Base-by-base conservation (phyloP, 2,797 vertebrate species). In the Bradypodion pumilum region DNA sequence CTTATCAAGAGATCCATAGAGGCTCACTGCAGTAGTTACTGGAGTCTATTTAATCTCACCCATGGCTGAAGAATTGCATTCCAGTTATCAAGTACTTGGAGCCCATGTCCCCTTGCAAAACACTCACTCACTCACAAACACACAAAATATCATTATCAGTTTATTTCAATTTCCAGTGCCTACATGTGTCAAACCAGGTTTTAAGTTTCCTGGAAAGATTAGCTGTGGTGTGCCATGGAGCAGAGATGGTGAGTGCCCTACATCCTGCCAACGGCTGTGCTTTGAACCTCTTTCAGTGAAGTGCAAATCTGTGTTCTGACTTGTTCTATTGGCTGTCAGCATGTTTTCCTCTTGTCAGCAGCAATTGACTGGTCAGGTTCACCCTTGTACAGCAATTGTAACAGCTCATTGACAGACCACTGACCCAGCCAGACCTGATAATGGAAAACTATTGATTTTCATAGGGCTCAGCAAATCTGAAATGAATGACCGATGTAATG, bases 381-480 rank as follows among this genome's bases (percentile, higher is more conserved):
- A 97, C 96, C 96, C 96, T 91, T 97, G 96, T 93, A 94, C 95
- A 88, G 94, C 91, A 93, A 96, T 95, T 95, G 96, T 98, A 98
- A 98, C 97, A 96, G 98, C 98, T 98, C 98, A 98, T 97, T 98
- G 98, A 98, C 98, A 98, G 96, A 96, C 97, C 96, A 97, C 96
- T 98, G 98, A 99, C 98, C 98, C 97, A 96, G 97, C 96, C 96
- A 94, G 96, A 98, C 96, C 97, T 95, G 96, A 98, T 99, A 99
- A 99, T 99, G 98, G 98, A 99, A 98, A 98, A 97, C 95, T 98
- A 99, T 99, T 97, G 98, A 99, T 99, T 99, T 98, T 97, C 94
- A 91, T 91, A 92, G 66, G 93, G 96, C 94, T 96, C 95, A 88
- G 96, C 94, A 93, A 95, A 95, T 97, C 95, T 95, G 94, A 95